Conservation (phyloP, 2,888 invertebrate species). For the Heliconius ismenius region DNA sequence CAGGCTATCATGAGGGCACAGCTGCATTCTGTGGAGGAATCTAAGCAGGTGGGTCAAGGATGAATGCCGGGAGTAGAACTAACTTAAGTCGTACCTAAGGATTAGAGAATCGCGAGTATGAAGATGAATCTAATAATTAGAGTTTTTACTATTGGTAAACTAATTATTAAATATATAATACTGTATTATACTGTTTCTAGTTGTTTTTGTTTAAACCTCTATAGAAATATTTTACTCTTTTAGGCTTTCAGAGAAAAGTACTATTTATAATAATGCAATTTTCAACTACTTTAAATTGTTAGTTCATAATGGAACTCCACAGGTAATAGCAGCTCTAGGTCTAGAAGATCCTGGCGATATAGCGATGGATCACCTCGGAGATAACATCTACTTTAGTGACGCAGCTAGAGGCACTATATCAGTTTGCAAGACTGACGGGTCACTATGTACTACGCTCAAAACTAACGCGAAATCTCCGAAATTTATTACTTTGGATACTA, state of each 20-base stretch:
- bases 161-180: no score
- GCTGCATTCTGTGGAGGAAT: conserved; percentile 81
- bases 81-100: no score
- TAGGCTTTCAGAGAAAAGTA: neutral
- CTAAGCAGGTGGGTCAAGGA: conserved; percentile 72
- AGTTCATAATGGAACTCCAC: conserved; percentile 18
- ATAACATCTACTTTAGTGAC: conserved; percentile 92
- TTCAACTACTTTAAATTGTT: neutral
- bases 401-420: conserved; percentile 86
- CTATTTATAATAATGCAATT: no score
- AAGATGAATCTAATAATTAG: no score
- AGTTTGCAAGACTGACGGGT: conserved; percentile 87
- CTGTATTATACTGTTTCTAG: neutral
- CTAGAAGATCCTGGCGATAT: conserved; percentile 88
- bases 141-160: no score
- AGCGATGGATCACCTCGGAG: conserved; percentile 89
- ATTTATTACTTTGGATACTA: conserved; percentile 86
- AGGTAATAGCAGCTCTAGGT: conserved; percentile 84
- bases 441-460: conserved; percentile 84
- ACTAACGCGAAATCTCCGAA: conserved; percentile 84
- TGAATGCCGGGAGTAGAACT: no score
- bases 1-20: conserved; percentile 86
- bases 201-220: neutral
- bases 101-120: no score
- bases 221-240: neutral